Percentiles rank a stretch among this genome's conserved stretches.
Conservation (phyloP, 1,140 invertebrate species). For the Drosophila albomicans region DNA sequence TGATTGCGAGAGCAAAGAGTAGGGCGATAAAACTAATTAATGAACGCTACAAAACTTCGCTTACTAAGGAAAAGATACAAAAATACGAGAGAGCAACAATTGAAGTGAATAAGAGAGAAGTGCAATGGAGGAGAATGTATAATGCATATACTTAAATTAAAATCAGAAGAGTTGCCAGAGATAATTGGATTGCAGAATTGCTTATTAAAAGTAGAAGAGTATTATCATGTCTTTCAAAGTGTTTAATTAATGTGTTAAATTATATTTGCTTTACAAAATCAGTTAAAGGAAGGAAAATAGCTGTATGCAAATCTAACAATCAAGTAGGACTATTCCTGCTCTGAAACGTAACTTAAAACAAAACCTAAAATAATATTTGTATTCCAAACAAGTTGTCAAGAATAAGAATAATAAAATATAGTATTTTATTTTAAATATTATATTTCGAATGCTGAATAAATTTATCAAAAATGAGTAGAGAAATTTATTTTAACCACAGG, state of each 20-base stretch:
- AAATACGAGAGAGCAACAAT: background rate
- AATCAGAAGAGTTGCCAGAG: slow-evolving; percentile 15
- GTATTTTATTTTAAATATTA: too few relatives aligned
- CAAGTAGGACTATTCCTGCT: too few relatives aligned
- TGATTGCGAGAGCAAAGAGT: slow-evolving; percentile 37
- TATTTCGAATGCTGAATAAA: too few relatives aligned
- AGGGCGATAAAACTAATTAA: slow-evolving; percentile 50
- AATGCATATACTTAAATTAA: slow-evolving; percentile 14
- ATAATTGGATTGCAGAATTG: slow-evolving; percentile 3
- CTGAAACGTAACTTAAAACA: too few relatives aligned
- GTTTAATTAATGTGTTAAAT: background rate
- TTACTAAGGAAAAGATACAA: background rate
- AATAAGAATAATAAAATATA: too few relatives aligned
- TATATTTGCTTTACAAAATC: too few relatives aligned
- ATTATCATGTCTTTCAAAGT: background rate
- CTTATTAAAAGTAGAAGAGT: background rate
- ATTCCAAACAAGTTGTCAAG: too few relatives aligned
- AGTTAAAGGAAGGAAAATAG: too few relatives aligned
- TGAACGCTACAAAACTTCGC: slow-evolving; percentile 16
- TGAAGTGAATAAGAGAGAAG: background rate
- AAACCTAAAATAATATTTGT: too few relatives aligned
- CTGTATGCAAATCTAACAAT: too few relatives aligned
- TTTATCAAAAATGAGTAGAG: too few relatives aligned
- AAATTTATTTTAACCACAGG: too few relatives aligned
- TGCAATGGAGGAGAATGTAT: background rate